phyloP scores from a whole-genome alignment of 2,888 invertebrate genomes.

The Imbricaverruca yamaguchii region DNA sequence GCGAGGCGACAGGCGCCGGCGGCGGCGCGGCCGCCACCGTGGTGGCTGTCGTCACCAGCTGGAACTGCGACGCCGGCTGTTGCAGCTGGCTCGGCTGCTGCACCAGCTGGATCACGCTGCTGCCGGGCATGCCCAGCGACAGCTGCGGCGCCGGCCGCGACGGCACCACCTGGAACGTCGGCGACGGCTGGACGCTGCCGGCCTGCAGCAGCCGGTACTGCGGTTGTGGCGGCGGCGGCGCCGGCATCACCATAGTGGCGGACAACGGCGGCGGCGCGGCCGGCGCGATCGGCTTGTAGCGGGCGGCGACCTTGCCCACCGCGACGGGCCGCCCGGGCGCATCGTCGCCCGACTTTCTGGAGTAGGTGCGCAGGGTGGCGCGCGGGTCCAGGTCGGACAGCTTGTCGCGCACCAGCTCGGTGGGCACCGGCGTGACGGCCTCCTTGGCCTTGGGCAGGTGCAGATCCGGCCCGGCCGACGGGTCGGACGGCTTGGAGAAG shows the following conservation, averaged over 20 bases:
- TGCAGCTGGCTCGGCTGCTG: background rate
- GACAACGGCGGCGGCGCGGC: background rate
- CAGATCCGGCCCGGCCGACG: background rate
- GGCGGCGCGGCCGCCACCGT: background rate
- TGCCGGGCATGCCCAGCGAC: background rate
- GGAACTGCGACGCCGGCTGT: background rate
- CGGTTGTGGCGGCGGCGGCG: background rate
- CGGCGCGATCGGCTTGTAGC: slow-evolving; percentile 14
- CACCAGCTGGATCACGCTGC: background rate
- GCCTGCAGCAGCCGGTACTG: background rate
- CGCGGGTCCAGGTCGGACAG: no score
- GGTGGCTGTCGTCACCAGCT: background rate
- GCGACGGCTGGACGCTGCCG: background rate
- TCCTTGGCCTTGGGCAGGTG: background rate
- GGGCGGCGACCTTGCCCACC: background rate
- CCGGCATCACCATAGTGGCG: background rate
- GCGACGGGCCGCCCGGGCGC: background rate
- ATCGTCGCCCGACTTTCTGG: background rate
- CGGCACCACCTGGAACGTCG: background rate
- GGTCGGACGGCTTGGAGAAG: background rate
- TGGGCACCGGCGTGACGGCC: background rate
- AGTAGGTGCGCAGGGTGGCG: background rate
- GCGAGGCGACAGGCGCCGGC: background rate
- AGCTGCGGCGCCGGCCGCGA: background rate
- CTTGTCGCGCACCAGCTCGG: background rate